Evolutionary conservation across 2,888 invertebrate species (phyloP), one percentile per base, ranked within the genome.

Genomic region (Spodoptera littoralis): DNA sequence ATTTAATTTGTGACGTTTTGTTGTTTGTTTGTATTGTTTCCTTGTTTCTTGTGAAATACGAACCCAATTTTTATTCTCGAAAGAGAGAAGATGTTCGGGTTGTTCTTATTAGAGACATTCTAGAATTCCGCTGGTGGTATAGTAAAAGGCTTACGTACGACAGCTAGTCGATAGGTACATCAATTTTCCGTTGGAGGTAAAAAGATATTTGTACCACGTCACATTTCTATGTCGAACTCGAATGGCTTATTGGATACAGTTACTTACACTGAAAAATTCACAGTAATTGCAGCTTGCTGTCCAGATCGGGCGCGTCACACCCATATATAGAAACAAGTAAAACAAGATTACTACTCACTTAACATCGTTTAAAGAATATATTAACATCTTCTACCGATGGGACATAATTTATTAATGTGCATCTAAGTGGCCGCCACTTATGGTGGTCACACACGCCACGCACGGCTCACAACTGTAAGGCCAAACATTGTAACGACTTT

Each of bases 381-480:
- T 92, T 91, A 90, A 84, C 88, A 84, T 84, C 83, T 84, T 80
- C 84, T 77, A 79, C 83, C 82, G 83, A 87, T 83, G 87, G 76
- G 84, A 89, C 87, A 88, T 84, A 84, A 88, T 90, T 89, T 88
- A 89, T 90, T 87, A 88, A 84, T 85, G 81, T 83, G 87, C 86
- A 79, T 84, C 85, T 88, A 92, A 92, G 90, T 90, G 90, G 84
- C 74, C 74, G 70, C 90, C 92, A 87, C 88, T 91, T 93, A 90
- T 85, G 87, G 89, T 79, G 83, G 82, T 85, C 83, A 84, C 85
- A 86, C 85, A 86, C 84, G 81, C 84, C 77, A 81, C 82, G 86
- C 75, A 60, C 57, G 62, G 69, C 73, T 81, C 70, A 76, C 76
- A 77, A 79, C 70, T 81, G 77, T 77, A 77, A 82, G 80, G 70